phyloP scores from a whole-genome alignment of 1,140 invertebrate species.

The Drosophila ananassae region DNA sequence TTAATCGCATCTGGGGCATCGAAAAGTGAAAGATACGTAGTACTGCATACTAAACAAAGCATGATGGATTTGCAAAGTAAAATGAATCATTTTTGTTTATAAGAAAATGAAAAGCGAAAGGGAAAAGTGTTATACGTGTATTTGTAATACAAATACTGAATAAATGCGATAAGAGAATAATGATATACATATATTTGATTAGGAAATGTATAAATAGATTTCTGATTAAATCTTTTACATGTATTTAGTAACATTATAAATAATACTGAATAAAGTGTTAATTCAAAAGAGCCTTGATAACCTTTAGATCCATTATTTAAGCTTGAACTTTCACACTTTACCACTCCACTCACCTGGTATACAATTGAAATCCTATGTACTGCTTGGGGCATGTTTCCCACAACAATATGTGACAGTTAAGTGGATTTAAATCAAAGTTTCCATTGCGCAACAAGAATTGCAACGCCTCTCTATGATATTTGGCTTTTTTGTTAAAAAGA shows the following conservation, averaged over 20 bases:
- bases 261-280: too few relatives aligned
- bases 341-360: conserved; percentile 59
- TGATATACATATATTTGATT: too few relatives aligned
- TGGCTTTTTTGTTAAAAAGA: conserved; percentile 32
- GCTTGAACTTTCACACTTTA: background rate
- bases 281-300: too few relatives aligned
- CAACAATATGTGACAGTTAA: conserved; percentile 64
- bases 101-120: conserved; percentile 3
- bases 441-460: conserved; percentile 69
- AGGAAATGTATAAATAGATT: too few relatives aligned
- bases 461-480: conserved; percentile 48
- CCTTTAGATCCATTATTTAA: background rate
- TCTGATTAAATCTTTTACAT: too few relatives aligned
- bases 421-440: conserved; percentile 73
- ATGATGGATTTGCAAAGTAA: background rate
- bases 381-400: conserved; percentile 61
- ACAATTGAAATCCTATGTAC: conserved; percentile 63
- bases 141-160: too few relatives aligned
- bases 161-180: background rate
- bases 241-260: too few relatives aligned
- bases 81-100: background rate
- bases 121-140: background rate
- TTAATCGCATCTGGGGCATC: conserved; percentile 6
- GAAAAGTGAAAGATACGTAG: conserved; percentile 55
- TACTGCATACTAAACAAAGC: background rate